A percentile compares a stretch with the other conserved stretches of the same genome.
Evolutionary conservation across 2,113 vertebrate genomes (phyloP).

Genomic region (Alectura lathami): DNA sequence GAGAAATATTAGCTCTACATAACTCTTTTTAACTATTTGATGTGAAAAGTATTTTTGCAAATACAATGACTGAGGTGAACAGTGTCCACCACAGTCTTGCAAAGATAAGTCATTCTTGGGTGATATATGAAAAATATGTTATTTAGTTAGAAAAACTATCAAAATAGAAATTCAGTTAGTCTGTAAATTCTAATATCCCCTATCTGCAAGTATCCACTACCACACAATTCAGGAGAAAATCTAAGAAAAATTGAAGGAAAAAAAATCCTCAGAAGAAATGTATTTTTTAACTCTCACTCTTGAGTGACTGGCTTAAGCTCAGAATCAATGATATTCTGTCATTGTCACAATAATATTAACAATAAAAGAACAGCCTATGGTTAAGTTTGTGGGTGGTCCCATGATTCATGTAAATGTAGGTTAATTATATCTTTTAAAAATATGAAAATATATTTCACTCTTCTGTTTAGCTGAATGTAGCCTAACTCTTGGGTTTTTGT

Average conservation of each 20-base stretch:
- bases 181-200: neutral
- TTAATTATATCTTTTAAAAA: neutral
- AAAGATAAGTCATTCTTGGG: neutral
- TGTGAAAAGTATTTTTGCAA: neutral
- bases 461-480: neutral
- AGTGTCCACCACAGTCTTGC: neutral
- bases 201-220: neutral
- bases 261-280: neutral
- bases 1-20: neutral
- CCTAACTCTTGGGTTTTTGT: neutral
- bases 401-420: neutral
- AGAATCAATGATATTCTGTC: neutral
- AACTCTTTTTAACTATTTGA: neutral
- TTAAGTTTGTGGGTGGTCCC: conserved; percentile 1
- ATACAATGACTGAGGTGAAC: neutral
- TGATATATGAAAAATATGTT: neutral
- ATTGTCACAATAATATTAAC: neutral
- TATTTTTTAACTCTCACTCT: neutral
- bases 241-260: neutral
- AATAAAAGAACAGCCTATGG: neutral
- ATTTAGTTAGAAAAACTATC: neutral
- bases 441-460: neutral
- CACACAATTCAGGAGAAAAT: neutral
- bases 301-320: neutral
- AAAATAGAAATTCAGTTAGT: neutral